Conservation (phyloP, 2,888 invertebrate species). For the Parnassius smintheus region DNA sequence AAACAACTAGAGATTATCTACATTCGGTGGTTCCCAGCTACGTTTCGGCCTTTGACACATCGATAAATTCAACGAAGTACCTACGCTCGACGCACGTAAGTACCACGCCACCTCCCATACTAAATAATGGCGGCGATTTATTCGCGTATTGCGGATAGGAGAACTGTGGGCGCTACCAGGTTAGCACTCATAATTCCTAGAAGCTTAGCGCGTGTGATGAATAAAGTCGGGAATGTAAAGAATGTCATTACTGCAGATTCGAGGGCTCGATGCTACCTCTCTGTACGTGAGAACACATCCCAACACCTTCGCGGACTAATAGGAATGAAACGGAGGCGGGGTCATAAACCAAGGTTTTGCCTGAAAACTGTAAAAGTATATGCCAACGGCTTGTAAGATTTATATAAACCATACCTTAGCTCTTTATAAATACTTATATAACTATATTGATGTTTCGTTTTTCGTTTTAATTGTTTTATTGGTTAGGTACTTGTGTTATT, state of each 20-base stretch:
- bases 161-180: slow-evolving; percentile 52
- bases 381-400: too few relatives aligned
- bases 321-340: slow-evolving; percentile 52
- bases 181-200: slow-evolving; percentile 69
- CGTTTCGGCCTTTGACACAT: slow-evolving; percentile 66
- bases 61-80: slow-evolving; percentile 64
- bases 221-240: slow-evolving; percentile 68
- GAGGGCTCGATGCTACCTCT: slow-evolving; percentile 58
- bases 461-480: too few relatives aligned
- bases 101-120: slow-evolving; percentile 63
- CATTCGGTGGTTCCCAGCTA: slow-evolving; percentile 51
- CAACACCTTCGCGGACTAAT: slow-evolving; percentile 43
- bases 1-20: not conserved
- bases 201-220: slow-evolving; percentile 74
- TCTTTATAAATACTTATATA: too few relatives aligned
- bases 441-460: too few relatives aligned
- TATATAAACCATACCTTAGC: too few relatives aligned
- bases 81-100: slow-evolving; percentile 57
- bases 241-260: slow-evolving; percentile 76
- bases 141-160: slow-evolving; percentile 64
- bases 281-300: slow-evolving; percentile 62
- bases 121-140: slow-evolving; percentile 70
- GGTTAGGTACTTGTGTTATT: too few relatives aligned
- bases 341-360: not conserved
- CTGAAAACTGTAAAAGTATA: too few relatives aligned